Percentiles rank a stretch among this genome's conserved stretches.
These are phyloP conservation scores for Pelagia noctiluca DNA, from an alignment of 30 jellyfish, hydroid and myxozoan species.

Conservation along the genomic window DNA sequence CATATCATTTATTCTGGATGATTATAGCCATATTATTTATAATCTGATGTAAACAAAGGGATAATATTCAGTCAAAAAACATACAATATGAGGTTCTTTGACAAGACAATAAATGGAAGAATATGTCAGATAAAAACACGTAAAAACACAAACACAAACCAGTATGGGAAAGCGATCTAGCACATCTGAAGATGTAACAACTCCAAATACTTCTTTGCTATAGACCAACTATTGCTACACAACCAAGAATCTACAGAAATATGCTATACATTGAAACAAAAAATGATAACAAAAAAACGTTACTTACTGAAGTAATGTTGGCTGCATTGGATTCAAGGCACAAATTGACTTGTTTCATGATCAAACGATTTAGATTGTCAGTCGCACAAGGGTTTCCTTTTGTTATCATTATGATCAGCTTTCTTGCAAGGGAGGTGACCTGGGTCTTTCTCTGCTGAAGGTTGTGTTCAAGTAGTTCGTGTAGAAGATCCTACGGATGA, in stretches of 20 bases:
- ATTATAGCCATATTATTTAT: too few relatives aligned
- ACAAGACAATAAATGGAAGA: background rate
- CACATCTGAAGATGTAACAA: too few relatives aligned
- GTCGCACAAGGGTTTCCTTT: constrained; percentile 76
- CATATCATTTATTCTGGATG: background rate
- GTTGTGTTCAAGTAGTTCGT: constrained; percentile 83
- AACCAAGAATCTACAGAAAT: too few relatives aligned
- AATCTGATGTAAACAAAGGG: too few relatives aligned
- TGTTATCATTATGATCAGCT: constrained; percentile 78
- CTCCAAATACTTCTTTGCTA: too few relatives aligned
- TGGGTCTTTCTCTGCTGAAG: constrained; percentile 73
- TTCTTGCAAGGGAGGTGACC: constrained; percentile 74
- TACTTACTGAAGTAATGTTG: constrained; percentile 81
- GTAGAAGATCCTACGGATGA: constrained; percentile 87
- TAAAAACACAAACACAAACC: too few relatives aligned
- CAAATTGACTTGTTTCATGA: constrained; percentile 67
- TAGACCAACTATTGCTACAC: too few relatives aligned
- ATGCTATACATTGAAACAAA: too few relatives aligned
- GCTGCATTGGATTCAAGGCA: constrained; percentile 86
- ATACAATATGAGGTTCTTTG: background rate
- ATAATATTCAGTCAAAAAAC: too few relatives aligned
- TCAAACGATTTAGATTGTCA: constrained; percentile 68
- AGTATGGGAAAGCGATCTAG: too few relatives aligned
- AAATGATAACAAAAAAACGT: background rate
- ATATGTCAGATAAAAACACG: too few relatives aligned